Base-by-base conservation (phyloP, 2,113 vertebrate species). In the Tragulus kanchil region DNA sequence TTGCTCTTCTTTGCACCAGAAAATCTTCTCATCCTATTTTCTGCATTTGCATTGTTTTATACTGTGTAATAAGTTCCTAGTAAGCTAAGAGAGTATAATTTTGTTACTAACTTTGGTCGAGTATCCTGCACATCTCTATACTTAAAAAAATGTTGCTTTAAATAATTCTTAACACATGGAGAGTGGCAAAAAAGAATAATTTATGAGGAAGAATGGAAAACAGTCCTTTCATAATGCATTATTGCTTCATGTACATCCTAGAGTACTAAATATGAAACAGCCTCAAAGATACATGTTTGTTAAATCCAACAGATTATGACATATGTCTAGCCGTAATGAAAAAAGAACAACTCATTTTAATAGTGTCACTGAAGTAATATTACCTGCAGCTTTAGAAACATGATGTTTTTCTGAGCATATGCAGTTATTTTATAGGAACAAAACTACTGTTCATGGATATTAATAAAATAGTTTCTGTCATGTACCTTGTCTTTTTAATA, bases 371-470 rank as follows among this genome's bases (percentile, higher is more conserved):
- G 81, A 94, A 90, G 36, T 94, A 95, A 89, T 93, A 93, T 89
- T 84, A 93, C 67, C 14, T 93, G 61, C 12, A 93, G 83, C 67
- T 62, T 87, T 89, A 94, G 86, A 95, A 97, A 93, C 82, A 90
- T 58, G 26, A 85, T 56, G 13, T 89, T 93, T 83, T 86, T 89
- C 65, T 93, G 61, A 97, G 67, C 58, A 96, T 83, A 62, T 86
- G 93, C 36, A 93, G 50, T 97, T 95, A 89, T 81, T 93, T 89
- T 93, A 69, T 71, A 93, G 84, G 62, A 96, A 56, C 75, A 25
- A 95, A 97, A 75, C 25, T 75, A 93, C 28, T 36, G 45, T 61
- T 62, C 12, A 16, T 94, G 87, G 45, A 62, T 89, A 56, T 79
- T 97, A 96, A 83, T 84, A 93, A 86, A 73, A 77, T 42, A 31